phyloP scores from a whole-genome alignment of 1,140 invertebrate genomes.

The Hyposmocoma kahamanoa region DNA sequence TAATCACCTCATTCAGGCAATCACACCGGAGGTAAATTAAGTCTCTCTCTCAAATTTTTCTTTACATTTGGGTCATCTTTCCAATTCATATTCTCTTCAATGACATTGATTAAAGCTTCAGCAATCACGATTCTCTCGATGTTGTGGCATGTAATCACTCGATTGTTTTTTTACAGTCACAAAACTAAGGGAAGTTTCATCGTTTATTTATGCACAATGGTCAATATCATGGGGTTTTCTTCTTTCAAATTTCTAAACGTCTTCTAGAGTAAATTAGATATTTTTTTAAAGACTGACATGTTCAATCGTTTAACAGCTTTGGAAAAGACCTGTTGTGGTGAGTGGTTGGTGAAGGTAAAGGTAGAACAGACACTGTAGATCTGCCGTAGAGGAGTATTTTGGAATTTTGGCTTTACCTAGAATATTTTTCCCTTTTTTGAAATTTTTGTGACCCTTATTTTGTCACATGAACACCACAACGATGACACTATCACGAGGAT shows the following conservation, averaged over 20 bases:
- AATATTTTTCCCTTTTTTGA: conserved; percentile 35
- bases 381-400: conserved; percentile 49
- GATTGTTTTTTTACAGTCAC: neutral
- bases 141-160: conserved; percentile 45
- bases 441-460: conserved; percentile 3
- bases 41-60: neutral
- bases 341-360: conserved; percentile 61
- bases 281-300: conserved; percentile 31
- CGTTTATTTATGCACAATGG: conserved; percentile 3
- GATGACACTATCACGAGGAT: neutral
- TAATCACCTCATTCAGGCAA: conserved; percentile 93
- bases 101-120: conserved; percentile 18
- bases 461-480: conserved; percentile 15
- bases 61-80: neutral
- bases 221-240: neutral
- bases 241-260: too few relatives aligned
- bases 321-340: conserved; percentile 73
- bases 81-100: conserved; percentile 7
- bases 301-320: conserved; percentile 65
- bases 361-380: conserved; percentile 40
- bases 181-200: conserved; percentile 12
- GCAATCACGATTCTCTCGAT: conserved; percentile 30
- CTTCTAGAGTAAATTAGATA: conserved; percentile 15
- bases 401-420: conserved; percentile 47
- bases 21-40: conserved; percentile 87